phyloP scores from a whole-genome alignment of 2,113 vertebrate genomes.

The Columba janthina region DNA sequence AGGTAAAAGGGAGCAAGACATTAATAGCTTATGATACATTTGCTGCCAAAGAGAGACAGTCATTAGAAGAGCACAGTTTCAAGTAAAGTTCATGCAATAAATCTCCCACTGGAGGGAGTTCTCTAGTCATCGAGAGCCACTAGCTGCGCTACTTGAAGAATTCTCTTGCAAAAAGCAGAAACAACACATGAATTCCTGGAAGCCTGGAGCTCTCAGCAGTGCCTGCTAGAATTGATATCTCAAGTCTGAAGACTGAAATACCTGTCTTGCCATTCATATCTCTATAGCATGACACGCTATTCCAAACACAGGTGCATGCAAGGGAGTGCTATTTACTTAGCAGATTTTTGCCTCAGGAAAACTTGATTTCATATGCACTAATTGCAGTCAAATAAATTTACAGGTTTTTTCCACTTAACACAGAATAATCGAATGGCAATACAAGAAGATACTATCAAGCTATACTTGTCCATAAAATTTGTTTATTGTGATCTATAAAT shows the following conservation, averaged over 20 bases:
- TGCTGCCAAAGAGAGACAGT: background rate
- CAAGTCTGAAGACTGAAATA: background rate
- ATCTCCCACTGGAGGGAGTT: constrained; percentile 68
- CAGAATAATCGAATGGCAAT: background rate
- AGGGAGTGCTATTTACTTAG: background rate
- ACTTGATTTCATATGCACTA: background rate
- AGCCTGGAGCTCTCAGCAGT: background rate
- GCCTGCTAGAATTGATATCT: background rate
- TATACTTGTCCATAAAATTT: background rate
- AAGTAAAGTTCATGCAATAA: constrained; percentile 13
- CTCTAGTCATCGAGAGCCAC: background rate
- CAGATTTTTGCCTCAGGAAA: background rate
- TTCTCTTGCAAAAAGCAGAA: background rate
- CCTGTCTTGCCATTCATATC: background rate
- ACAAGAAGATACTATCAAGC: background rate
- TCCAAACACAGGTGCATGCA: background rate
- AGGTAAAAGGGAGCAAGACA: background rate
- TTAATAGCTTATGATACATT: background rate
- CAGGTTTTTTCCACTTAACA: background rate
- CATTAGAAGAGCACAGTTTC: background rate
- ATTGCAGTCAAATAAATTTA: background rate
- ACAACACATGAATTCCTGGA: background rate
- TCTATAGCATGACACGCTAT: background rate
- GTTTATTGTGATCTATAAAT: background rate
- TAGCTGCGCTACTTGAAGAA: background rate